Evolutionary conservation across 2,797 vertebrate genomes (phyloP).

Genomic region (Acanthornis magna): DNA sequence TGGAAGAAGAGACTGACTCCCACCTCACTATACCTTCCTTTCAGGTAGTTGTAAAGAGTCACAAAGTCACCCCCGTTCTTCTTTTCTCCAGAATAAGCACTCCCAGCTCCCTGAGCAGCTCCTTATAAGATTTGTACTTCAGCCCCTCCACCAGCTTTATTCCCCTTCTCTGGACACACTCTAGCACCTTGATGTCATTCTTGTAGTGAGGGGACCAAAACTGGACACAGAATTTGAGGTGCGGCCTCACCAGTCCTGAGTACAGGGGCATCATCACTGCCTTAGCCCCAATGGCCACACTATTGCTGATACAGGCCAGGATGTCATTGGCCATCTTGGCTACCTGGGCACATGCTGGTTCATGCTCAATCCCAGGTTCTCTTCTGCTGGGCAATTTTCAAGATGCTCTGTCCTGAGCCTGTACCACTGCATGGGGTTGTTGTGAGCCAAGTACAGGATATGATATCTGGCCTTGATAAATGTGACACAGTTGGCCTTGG

Average conservation of each 20-base stretch:
- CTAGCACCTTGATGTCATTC: background rate
- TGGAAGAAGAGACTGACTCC: background rate
- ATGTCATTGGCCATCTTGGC: background rate
- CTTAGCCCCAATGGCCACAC: background rate
- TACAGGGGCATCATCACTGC: background rate
- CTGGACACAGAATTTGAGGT: background rate
- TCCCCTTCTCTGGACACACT: background rate
- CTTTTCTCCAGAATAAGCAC: background rate
- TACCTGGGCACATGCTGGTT: background rate
- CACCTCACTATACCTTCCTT: background rate
- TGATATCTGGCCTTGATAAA: background rate
- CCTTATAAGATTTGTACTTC: background rate
- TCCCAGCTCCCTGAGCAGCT: background rate
- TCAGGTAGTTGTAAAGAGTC: background rate
- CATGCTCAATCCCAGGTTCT: too few species aligned
- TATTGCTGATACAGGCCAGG: background rate
- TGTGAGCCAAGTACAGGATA: background rate
- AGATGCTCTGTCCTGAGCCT: background rate
- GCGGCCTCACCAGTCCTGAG: rapidly evolving
- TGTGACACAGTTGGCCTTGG: background rate
- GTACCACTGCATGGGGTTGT: background rate
- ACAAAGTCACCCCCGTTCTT: background rate
- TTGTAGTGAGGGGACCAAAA: background rate
- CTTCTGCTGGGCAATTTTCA: background rate
- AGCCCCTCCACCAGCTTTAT: background rate